phyloP scores from a whole-genome alignment of 2,797 vertebrate species.

The Pteropus rufus region DNA sequence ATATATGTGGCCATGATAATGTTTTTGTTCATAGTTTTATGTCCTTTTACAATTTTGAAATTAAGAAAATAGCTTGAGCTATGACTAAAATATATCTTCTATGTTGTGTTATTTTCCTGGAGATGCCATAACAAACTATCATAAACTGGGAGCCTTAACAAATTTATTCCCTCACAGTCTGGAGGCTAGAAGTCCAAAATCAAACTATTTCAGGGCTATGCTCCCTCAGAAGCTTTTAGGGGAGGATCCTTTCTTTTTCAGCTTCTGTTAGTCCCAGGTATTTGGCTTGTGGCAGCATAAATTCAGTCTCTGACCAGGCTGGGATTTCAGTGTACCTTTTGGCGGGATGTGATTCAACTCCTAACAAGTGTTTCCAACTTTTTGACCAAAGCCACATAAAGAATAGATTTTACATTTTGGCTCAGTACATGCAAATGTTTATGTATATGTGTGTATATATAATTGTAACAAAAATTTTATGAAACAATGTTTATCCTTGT shows the following conservation, averaged over 20 bases:
- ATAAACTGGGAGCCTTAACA: not conserved
- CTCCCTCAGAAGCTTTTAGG: not conserved
- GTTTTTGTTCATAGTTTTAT: not conserved
- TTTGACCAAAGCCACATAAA: not conserved
- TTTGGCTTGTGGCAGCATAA: not conserved
- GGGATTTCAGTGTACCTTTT: not conserved
- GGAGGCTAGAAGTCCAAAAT: not conserved
- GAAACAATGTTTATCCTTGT: not conserved
- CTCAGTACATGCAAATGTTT: not conserved
- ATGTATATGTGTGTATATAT: not conserved
- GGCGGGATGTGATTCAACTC: not conserved
- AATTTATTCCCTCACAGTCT: not conserved
- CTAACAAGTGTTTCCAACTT: not conserved
- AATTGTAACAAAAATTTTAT: not conserved
- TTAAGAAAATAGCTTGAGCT: not conserved
- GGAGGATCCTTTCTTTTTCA: not conserved
- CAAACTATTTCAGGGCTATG: not conserved
- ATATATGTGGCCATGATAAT: not conserved
- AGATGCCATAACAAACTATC: not conserved
- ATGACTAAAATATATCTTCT: constrained; percentile 17
- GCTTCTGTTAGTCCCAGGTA: not conserved
- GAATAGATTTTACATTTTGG: constrained; percentile 17
- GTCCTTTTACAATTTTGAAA: not conserved
- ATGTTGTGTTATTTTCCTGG: not conserved
- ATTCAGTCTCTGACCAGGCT: not conserved